phyloP scores from a whole-genome alignment of 2,113 vertebrate genomes.

The Todiramphus saurophagus region DNA sequence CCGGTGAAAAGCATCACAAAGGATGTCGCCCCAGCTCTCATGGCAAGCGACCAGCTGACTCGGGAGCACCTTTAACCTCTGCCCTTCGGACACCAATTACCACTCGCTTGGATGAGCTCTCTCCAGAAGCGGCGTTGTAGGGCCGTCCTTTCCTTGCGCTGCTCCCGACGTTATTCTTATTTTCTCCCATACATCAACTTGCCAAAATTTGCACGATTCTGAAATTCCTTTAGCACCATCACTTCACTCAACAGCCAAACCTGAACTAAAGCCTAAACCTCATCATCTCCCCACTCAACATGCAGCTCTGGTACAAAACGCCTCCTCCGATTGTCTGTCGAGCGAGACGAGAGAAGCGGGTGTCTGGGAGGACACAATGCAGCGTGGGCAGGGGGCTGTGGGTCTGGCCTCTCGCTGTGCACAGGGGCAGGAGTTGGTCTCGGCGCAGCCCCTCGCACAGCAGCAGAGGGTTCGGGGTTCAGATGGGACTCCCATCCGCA shows the following conservation, averaged over 20 bases:
- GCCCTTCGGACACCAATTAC: neutral
- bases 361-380: neutral
- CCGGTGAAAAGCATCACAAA: neutral
- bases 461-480: accelerated
- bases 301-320: neutral
- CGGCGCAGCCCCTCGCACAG: neutral
- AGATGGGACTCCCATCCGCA: neutral
- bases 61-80: neutral
- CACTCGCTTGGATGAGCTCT: accelerated
- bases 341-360: neutral
- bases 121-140: accelerated
- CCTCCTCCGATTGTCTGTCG: accelerated
- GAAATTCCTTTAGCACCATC: neutral
- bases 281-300: neutral
- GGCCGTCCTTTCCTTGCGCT: neutral
- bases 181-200: neutral
- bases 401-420: accelerated
- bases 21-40: neutral
- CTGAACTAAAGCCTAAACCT: neutral
- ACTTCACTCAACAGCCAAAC: neutral
- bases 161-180: accelerated
- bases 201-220: neutral
- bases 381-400: neutral
- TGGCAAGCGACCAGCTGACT: neutral
- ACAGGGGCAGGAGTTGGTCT: neutral